Conservation (phyloP, 1,140 invertebrate species). For the Meloidogyne floridensis region DNA sequence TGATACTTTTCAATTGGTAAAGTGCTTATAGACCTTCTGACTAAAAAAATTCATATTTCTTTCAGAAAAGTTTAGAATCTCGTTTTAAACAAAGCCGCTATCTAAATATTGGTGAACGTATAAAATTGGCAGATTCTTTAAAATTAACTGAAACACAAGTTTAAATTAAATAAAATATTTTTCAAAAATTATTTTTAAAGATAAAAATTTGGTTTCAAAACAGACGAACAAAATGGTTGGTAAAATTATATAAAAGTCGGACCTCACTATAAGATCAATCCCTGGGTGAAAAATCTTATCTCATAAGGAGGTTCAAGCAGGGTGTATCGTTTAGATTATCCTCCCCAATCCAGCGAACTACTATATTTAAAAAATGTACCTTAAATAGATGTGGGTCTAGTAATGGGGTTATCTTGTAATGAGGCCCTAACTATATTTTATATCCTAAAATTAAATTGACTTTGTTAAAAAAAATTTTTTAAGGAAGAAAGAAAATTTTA, state of each 20-base stretch:
- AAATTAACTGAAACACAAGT: constrained; percentile 24
- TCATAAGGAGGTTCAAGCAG: no score
- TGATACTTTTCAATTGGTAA: constrained; percentile 1
- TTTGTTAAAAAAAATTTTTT: no score
- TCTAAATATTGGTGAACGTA: constrained; percentile 15
- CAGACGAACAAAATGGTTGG: constrained; percentile 22
- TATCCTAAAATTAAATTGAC: no score
- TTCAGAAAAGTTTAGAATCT: constrained; percentile 7
- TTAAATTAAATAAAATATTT: not conserved
- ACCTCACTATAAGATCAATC: not conserved
- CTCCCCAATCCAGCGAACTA: no score
- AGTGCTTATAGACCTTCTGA: not conserved
- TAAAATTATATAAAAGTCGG: not conserved
- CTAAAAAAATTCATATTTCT: not conserved
- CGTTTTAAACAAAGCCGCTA: constrained; percentile 22
- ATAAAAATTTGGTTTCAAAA: constrained; percentile 32
- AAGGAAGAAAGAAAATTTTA: no score
- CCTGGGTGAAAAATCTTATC: not conserved
- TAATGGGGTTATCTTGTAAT: no score
- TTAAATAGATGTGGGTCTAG: no score
- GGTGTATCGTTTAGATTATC: no score
- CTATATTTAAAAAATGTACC: no score
- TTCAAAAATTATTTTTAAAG: not conserved
- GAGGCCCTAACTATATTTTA: no score
- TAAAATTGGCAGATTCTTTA: constrained; percentile 16